phyloP scores from a whole-genome alignment of 2,888 invertebrate species.

The Xylocampa areola region DNA sequence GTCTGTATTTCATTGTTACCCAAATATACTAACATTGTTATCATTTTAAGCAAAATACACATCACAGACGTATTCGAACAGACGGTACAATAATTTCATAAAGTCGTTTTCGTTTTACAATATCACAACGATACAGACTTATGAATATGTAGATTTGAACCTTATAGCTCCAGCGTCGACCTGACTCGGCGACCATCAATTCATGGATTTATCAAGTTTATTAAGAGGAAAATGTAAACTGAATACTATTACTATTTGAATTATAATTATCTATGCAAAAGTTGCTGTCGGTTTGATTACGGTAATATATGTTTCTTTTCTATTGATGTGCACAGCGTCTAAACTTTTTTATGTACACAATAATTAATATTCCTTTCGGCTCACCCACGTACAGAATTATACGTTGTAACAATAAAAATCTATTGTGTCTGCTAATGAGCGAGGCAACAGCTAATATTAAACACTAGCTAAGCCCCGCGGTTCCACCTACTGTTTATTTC shows the following conservation, averaged over 20 bases:
- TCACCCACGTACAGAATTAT: too few relatives aligned
- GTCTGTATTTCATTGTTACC: too few relatives aligned
- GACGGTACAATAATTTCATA: constrained; percentile 15
- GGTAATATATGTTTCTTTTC: neutral
- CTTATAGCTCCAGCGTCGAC: neutral
- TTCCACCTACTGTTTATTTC: too few relatives aligned
- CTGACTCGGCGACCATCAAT: neutral
- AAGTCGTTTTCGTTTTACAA: constrained; percentile 18
- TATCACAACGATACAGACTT: constrained; percentile 14
- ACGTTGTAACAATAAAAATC: too few relatives aligned
- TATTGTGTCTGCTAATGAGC: too few relatives aligned
- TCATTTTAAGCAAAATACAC: neutral
- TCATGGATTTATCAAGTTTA: constrained; percentile 18
- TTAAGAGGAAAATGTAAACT: neutral
- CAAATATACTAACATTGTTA: too few relatives aligned
- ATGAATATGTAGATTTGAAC: constrained; percentile 43
- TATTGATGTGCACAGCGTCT: too few relatives aligned
- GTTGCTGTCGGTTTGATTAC: neutral
- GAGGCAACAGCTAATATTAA: too few relatives aligned
- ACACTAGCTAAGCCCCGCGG: too few relatives aligned
- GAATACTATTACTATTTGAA: neutral
- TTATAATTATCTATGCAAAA: neutral
- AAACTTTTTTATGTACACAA: too few relatives aligned
- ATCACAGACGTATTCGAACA: constrained; percentile 7
- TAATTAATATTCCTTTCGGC: too few relatives aligned